A percentile compares a stretch with the other conserved stretches of the same genome.
Evolutionary conservation across 1,140 invertebrate genomes (phyloP).

Genomic region (Dolichoris vasculosae): DNA sequence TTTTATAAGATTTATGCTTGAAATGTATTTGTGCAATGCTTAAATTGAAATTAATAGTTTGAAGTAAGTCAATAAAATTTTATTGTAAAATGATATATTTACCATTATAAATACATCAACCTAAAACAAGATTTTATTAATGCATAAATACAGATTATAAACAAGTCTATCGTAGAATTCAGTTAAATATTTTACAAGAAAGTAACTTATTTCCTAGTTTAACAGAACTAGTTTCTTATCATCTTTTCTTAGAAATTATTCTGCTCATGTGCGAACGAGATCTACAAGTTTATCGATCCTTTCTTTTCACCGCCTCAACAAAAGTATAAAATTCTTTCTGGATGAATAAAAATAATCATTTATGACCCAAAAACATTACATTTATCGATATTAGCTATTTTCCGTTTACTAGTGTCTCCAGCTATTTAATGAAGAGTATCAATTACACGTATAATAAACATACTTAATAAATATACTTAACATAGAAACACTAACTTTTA

Average conservation of each 20-base stretch:
- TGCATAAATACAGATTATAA: not conserved
- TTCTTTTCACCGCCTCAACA: not conserved
- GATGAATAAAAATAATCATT: not conserved
- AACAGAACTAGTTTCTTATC: slow-evolving; percentile 29
- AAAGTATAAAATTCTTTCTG: slow-evolving; percentile 1
- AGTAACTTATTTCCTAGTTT: not conserved
- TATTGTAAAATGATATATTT: not conserved
- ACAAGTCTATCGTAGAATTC: not conserved
- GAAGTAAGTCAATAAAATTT: not conserved
- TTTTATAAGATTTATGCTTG: not conserved
- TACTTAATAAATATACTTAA: too few species aligned
- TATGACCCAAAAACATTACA: not conserved
- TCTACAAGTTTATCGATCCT: slow-evolving; percentile 23
- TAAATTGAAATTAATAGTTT: slow-evolving; percentile 4
- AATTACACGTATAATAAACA: too few species aligned
- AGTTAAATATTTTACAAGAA: slow-evolving; percentile 15
- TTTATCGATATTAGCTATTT: not conserved
- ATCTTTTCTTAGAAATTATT: slow-evolving; percentile 20
- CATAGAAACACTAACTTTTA: too few species aligned
- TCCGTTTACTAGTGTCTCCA: too few species aligned
- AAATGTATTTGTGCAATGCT: not conserved
- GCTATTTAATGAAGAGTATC: too few species aligned
- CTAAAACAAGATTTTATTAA: not conserved
- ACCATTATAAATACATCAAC: not conserved
- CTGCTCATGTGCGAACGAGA: slow-evolving; percentile 25